Evolutionary conservation across 1,140 invertebrate genomes (phyloP), one percentile per base, ranked within the genome.

Genomic region (Magallana ariakensis): DNA sequence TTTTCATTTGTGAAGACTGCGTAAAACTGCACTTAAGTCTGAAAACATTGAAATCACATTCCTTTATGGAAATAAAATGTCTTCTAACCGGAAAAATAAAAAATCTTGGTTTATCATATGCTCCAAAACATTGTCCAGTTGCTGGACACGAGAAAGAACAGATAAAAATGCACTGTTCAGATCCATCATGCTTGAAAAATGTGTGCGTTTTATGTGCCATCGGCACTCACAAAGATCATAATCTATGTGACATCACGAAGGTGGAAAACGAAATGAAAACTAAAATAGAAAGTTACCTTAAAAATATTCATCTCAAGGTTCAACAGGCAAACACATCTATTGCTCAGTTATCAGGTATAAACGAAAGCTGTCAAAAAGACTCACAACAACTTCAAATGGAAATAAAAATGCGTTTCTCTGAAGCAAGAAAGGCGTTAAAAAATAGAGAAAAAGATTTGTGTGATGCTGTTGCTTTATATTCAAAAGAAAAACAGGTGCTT

Each of bases 1-100:
- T n/a, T 19, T 66, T 66, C n/a, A 66, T 66, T 66, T 66, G 62
- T 66, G 15, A n/a, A 9, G 62, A 66, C n/a, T 66, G 62, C n/a
- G 22, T 19, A 19, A 66, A 19, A 19, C 19, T 66, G 62, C 62
- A 66, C 8, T 66, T 19, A 16, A 66, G 62, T 22, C 22, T 16
- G 62, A 66, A 19, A 66, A n/a, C n/a, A 66, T 19, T 66, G 0
- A 66, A n/a, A 19, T n/a, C 9, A 10, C 62, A 66, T 66, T 66
- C 62, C 9, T 66, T 19, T 8, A 19, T 19, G 2, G 15, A 16
- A 66, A 66, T 66, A 6, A 19, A 66, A 26, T 19, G n/a, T 66
- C 62, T 66, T 19, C 10, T 19, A 19, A 19, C 15, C 9, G 22
- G n/a, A 19, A 19, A 66, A n/a, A 26, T 66, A 19, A 8, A 19